These are phyloP conservation scores for Probaryconus sp. DNA, from an alignment of 1,140 invertebrate species.

Conservation along the genomic window DNA sequence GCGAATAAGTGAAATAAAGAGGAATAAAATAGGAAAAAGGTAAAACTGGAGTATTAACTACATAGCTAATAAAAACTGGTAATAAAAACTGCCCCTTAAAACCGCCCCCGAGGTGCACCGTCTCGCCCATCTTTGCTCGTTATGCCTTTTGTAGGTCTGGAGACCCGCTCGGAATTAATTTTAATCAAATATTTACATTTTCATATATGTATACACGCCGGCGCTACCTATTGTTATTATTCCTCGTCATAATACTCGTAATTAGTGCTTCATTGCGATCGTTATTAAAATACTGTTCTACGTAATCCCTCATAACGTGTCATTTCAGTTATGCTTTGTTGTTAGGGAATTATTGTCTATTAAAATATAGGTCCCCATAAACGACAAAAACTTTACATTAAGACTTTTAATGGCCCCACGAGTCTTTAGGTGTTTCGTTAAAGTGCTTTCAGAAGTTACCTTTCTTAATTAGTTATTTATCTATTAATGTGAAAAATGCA, in stretches of 20 bases:
- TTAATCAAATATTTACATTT: conserved; percentile 62
- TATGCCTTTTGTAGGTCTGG: conserved; percentile 44
- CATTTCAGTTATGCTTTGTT: conserved; percentile 28
- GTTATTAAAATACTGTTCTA: conserved; percentile 35
- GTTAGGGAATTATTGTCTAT: conserved; percentile 20
- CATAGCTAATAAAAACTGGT: conserved; percentile 78
- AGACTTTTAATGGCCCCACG: too few relatives aligned
- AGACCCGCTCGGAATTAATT: conserved; percentile 51
- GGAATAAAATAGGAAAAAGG: conserved; percentile 61
- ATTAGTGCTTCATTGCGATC: conserved; percentile 46
- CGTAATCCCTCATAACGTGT: conserved; percentile 38
- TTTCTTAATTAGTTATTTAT: too few relatives aligned
- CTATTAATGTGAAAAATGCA: too few relatives aligned
- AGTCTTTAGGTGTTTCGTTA: too few relatives aligned
- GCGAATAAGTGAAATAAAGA: conserved; percentile 57
- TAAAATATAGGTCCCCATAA: conserved; percentile 28
- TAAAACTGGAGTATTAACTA: conserved; percentile 70
- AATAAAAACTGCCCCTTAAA: conserved; percentile 78
- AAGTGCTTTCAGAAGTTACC: too few relatives aligned
- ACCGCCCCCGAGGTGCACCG: conserved; percentile 62
- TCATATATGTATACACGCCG: conserved; percentile 1
- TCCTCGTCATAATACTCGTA: conserved; percentile 46
- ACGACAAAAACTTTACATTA: too few relatives aligned
- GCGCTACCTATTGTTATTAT: conserved; percentile 34
- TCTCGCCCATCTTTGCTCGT: conserved; percentile 37